These are phyloP conservation scores for Polypedilum vanderplanki DNA, from an alignment of 1,140 invertebrate genomes.

Conservation along the genomic window DNA sequence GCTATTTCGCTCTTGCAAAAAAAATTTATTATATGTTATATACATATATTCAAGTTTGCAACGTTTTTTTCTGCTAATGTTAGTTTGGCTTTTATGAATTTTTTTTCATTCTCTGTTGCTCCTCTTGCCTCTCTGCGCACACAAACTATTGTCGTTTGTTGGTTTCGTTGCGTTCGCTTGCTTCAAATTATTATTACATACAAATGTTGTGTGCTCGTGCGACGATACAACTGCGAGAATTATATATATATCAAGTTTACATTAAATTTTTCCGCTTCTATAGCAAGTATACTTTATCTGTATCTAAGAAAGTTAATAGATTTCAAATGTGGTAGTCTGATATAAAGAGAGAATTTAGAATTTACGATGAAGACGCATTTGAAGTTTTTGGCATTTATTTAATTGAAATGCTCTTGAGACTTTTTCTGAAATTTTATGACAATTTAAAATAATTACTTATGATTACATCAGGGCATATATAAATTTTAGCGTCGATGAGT, in stretches of 20 bases:
- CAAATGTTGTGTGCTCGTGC: slow-evolving; percentile 10
- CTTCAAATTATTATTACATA: slow-evolving; percentile 11
- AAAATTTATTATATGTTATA: slow-evolving; percentile 5
- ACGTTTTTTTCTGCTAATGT: slow-evolving; percentile 17
- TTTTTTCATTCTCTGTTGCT: slow-evolving; percentile 13
- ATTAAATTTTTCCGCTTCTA: background rate
- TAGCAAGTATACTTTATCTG: background rate
- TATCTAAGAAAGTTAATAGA: slow-evolving; percentile 26
- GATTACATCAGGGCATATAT: no score
- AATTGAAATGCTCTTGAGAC: background rate
- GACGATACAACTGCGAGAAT: slow-evolving; percentile 10
- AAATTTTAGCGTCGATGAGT: no score
- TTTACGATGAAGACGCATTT: background rate
- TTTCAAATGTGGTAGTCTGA: background rate
- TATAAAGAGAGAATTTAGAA: slow-evolving; percentile 3
- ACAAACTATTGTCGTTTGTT: slow-evolving; percentile 6
- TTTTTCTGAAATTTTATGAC: background rate
- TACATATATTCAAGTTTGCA: slow-evolving; percentile 19
- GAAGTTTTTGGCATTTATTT: background rate
- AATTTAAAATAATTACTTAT: no score
- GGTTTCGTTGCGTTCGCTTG: background rate
- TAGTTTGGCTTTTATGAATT: slow-evolving; percentile 7
- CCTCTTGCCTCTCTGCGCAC: background rate
- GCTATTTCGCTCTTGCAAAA: background rate
- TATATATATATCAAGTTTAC: slow-evolving; percentile 9